Base-by-base conservation (phyloP, 2,797 vertebrate genomes). In the Neosalanx taihuensis region DNA sequence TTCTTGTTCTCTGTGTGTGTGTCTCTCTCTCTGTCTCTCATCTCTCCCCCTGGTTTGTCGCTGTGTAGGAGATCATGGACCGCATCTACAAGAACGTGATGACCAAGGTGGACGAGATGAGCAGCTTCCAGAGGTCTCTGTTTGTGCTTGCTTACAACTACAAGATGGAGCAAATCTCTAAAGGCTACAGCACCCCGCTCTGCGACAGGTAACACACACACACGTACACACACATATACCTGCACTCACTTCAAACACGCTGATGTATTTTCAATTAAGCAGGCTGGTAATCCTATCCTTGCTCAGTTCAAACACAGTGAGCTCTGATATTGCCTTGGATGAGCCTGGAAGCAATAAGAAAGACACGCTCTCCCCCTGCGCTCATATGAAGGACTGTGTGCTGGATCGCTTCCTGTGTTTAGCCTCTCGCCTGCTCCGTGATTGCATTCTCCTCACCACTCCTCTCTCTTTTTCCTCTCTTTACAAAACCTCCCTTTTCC, bases 31-130 rank as follows among this genome's bases (percentile, higher is more conserved):
- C 33, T 35, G 3, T 26, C 5, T 57, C 3, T 69, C 23, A 26
- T 26, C 15, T 26, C 30, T 20, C 26, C 41, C 7, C 57, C 5
- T 49, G 64, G 4, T 13, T 13, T 58, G 20, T 33, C 79, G 6
- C 78, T 56, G 51, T n/a, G 70, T 77, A 99, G 97, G 97, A 99
- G 92, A 99, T 99, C 79, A 99, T 99, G 97, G 97, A 99, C 88
- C 94, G 97, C 5, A 98, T 99, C 84, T 99, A 99, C 88, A 99
- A 99, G 92, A 99, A 97, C 0, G 96, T 98, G 69, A 98, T 98
- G 96, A 98, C 93, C 75, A 98, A 97, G 91, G 96, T 99, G 73
- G 96, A 95, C 76, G 94, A 95, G 87, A 99, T 99, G 97, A 98
- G 93, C 74, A 89, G 90, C 85, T 89, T 99, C 64, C 96, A 99